Evolutionary conservation across 2,797 vertebrate species (phyloP).

Genomic region (Heliangelus exortis): DNA sequence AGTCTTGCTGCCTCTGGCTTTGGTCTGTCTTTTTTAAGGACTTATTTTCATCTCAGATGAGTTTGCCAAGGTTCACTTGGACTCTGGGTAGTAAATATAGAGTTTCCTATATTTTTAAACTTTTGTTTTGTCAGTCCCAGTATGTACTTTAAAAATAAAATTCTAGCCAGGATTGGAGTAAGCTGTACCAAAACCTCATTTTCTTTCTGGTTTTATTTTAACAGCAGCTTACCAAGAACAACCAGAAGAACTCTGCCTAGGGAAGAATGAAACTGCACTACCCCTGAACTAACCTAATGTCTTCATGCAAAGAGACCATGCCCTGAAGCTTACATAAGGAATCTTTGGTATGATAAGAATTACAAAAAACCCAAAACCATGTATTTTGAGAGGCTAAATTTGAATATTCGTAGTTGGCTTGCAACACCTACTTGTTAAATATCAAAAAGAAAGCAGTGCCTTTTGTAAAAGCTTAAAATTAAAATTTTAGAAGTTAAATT

Average conservation of each 20-base stretch:
- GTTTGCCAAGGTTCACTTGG: not conserved
- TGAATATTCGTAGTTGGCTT: not conserved
- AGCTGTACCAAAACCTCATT: not conserved
- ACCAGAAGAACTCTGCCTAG: not conserved
- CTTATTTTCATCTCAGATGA: not conserved
- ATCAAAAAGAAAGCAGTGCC: not conserved
- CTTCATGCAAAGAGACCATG: not conserved
- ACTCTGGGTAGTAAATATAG: not conserved
- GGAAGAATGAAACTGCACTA: not conserved
- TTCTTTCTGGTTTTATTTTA: slow-evolving; percentile 3
- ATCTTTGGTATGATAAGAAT: not conserved
- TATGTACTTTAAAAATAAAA: slow-evolving; percentile 17
- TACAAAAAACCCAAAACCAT: not conserved
- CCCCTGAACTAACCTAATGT: not conserved
- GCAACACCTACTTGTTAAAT: not conserved
- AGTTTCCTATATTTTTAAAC: not conserved
- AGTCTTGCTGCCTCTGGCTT: not conserved
- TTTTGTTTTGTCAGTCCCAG: not conserved
- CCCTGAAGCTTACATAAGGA: not conserved
- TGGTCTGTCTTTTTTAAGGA: not conserved
- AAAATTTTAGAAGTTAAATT: not conserved
- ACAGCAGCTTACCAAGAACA: not conserved
- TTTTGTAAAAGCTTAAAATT: not conserved
- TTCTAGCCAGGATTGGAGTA: not conserved
- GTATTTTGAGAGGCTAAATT: not conserved